Percentiles rank a stretch among this genome's conserved stretches.
Evolutionary conservation across 1,140 invertebrate genomes (phyloP).

Genomic region (Cyclargus thomasi): DNA sequence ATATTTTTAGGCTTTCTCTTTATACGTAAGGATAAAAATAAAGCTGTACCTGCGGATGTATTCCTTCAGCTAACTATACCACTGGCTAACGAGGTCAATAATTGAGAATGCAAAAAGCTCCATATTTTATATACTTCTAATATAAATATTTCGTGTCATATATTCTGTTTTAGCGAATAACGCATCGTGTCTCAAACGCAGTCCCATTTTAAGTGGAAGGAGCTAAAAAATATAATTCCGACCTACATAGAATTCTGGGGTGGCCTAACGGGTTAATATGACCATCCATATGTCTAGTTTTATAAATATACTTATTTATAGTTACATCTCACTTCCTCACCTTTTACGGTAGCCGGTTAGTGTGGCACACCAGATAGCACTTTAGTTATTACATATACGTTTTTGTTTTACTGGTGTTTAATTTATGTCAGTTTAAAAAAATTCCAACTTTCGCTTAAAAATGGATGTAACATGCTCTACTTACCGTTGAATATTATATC

Average conservation of each 20-base stretch:
- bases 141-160: no score
- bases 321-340: background rate
- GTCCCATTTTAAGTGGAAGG: no score
- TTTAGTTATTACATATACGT: background rate
- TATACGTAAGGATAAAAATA: no score
- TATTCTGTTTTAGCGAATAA: no score
- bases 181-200: no score
- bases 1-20: no score
- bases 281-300: background rate
- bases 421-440: background rate
- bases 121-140: no score
- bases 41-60: no score
- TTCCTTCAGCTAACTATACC: no score
- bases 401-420: background rate
- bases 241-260: background rate
- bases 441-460: background rate
- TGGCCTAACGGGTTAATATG: background rate
- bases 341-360: background rate
- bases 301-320: background rate
- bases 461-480: slow-evolving; percentile 1
- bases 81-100: no score
- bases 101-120: no score
- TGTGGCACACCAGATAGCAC: background rate
- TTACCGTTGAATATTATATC: background rate
- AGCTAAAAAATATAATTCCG: background rate